Base-by-base conservation (phyloP, 2,113 vertebrate species). In the Calypte anna region DNA sequence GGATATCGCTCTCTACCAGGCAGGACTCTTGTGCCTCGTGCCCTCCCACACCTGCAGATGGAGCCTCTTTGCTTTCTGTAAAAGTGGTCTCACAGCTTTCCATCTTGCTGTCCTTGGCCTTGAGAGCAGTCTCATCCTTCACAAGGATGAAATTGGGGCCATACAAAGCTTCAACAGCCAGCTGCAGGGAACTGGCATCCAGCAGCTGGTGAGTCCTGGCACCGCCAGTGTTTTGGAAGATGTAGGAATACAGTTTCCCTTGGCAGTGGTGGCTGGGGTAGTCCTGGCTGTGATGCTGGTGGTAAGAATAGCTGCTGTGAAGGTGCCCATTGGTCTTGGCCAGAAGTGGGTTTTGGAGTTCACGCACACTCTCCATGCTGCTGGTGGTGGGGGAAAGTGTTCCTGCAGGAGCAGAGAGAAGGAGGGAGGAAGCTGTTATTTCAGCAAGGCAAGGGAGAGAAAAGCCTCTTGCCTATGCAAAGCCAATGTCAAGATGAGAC, bases 41-140 rank as follows among this genome's bases (percentile, higher is more conserved):
- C 17, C 94, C 97, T 18, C 98, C 98, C 0, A 93, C 63, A 70
- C 93, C 64, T n/a, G 98, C 98, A 4, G 88, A 40, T 8, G 96
- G 97, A 68, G 97, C 91, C 22, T 98, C 98, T 92, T 98, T 98
- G 95, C 97, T 98, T 96, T 99, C 99, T 1, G 96, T 98, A 97
- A 99, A 99, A 84, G 99, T 99, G 76, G 99, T 99, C 98, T 99
- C 99, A 3, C 99, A 99, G 91, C 98, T 99, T 92, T 99, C 99
- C 5, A 75, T 97, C 97, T 98, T 98, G 97, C 98, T 98, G 96
- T 99, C 99, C 97, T 99, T 99, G 88, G 97, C 98, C 93, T 98
- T 99, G 96, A 98, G 97, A 88, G 97, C 82, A 22, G 97, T 96
- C 83, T 99, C 99, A 97, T 99, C 99, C 95, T 98, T 98, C 93